phyloP scores from a whole-genome alignment of 1,140 invertebrate genomes.

The Vanessa atalanta region DNA sequence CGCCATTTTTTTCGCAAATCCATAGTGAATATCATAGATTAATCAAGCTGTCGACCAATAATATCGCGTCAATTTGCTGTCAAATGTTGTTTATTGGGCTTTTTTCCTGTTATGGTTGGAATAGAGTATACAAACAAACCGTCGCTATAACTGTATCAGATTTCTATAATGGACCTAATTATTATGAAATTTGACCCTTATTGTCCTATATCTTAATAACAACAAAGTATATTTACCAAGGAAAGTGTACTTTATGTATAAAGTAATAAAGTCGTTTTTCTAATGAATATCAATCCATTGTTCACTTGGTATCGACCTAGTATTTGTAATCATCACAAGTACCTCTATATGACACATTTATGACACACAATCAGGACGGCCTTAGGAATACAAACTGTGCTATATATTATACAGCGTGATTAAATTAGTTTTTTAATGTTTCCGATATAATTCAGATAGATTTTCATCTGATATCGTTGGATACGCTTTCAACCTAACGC shows the following conservation, averaged over 20 bases:
- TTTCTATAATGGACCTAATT: not conserved
- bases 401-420: conserved; percentile 20
- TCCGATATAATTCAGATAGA: no score
- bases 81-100: no score
- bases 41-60: no score
- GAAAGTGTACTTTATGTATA: not conserved
- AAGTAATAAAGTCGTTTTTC: not conserved
- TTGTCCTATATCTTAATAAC: not conserved
- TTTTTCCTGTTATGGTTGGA: no score
- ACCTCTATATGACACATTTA: conserved; percentile 15
- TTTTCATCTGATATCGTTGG: no score
- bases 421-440: not conserved
- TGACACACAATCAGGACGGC: conserved; percentile 23
- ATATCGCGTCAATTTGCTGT: no score
- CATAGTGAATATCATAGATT: no score
- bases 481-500: no score
- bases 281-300: not conserved
- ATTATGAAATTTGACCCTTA: conserved; percentile 1
- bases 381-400: conserved; percentile 10
- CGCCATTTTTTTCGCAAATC: no score
- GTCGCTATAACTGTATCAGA: not conserved
- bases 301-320: not conserved
- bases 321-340: conserved; percentile 10
- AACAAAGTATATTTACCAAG: not conserved
- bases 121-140: no score